Evolutionary conservation across 2,113 vertebrate genomes (phyloP).

Genomic region (Acanthisitta chloris): DNA sequence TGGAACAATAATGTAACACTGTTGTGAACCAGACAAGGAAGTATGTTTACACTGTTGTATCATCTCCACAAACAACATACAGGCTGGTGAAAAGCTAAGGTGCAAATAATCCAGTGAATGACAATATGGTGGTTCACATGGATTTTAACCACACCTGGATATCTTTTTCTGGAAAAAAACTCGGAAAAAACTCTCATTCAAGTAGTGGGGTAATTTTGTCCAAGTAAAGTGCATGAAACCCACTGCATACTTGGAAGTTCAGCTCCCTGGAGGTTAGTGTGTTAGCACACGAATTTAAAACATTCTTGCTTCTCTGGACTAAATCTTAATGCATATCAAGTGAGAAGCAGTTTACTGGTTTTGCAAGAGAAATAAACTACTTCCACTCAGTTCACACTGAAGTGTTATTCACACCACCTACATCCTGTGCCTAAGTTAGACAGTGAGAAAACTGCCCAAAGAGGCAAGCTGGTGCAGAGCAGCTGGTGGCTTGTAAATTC

Average conservation of each 20-base stretch:
- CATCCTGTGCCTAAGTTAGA: constrained; percentile 51
- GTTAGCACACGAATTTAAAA: neutral
- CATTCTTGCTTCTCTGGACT: neutral
- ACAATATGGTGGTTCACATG: neutral
- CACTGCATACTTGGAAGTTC: neutral
- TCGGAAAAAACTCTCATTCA: neutral
- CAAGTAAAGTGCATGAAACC: neutral
- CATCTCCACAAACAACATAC: neutral
- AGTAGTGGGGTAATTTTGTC: neutral
- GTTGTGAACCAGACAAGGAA: neutral
- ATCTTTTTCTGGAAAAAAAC: neutral
- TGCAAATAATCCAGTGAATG: neutral
- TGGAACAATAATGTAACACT: neutral
- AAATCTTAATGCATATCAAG: neutral
- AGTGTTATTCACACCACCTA: constrained; percentile 60
- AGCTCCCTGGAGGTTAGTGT: neutral
- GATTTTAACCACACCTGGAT: neutral
- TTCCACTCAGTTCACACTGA: constrained; percentile 24
- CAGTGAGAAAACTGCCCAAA: constrained; percentile 47
- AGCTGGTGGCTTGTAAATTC: constrained; percentile 40
- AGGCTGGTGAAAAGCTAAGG: neutral
- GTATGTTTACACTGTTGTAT: neutral
- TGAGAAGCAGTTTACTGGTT: constrained; percentile 16
- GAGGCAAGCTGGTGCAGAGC: constrained; percentile 46
- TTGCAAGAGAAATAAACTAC: constrained; percentile 21